Evolutionary conservation across 2,888 invertebrate genomes (phyloP).

Genomic region (Pollenia amentaria): DNA sequence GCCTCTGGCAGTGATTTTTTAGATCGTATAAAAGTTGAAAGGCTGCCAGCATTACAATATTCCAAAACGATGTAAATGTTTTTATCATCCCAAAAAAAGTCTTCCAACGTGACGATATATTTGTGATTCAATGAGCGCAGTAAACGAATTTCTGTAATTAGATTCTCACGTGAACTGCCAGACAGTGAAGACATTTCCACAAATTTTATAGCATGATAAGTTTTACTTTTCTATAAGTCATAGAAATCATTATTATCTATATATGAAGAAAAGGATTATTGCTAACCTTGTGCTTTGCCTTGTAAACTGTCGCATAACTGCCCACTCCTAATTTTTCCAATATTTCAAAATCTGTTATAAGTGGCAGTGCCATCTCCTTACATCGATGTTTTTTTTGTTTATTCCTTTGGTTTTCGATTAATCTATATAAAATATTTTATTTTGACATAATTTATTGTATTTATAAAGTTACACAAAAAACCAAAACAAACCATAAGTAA

Average conservation of each 20-base stretch:
- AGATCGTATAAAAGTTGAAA: constrained; percentile 90
- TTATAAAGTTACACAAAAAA: constrained; percentile 57
- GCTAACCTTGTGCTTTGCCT: constrained; percentile 86
- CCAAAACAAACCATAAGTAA: constrained; percentile 58
- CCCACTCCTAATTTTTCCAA: constrained; percentile 92
- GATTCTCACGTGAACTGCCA: constrained; percentile 90
- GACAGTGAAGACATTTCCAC: constrained; percentile 90
- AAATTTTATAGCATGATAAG: constrained; percentile 93
- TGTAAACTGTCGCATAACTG: constrained; percentile 93
- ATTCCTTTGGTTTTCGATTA: background rate
- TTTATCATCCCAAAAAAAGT: constrained; percentile 92
- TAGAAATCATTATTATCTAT: constrained; percentile 83
- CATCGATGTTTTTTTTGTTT: constrained; percentile 19
- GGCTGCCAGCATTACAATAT: constrained; percentile 93
- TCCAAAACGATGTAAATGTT: constrained; percentile 95
- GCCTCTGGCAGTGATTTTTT: constrained; percentile 89
- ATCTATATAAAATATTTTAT: constrained; percentile 10
- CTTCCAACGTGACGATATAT: constrained; percentile 92
- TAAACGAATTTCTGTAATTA: constrained; percentile 92
- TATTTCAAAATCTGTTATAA: constrained; percentile 88
- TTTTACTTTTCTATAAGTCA: constrained; percentile 86
- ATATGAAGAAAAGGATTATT: background rate
- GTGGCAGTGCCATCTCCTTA: constrained; percentile 80
- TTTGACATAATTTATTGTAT: constrained; percentile 11
- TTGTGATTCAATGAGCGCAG: constrained; percentile 92